Evolutionary conservation across 2,797 vertebrate genomes (phyloP).

Genomic region (Varecia variegata): DNA sequence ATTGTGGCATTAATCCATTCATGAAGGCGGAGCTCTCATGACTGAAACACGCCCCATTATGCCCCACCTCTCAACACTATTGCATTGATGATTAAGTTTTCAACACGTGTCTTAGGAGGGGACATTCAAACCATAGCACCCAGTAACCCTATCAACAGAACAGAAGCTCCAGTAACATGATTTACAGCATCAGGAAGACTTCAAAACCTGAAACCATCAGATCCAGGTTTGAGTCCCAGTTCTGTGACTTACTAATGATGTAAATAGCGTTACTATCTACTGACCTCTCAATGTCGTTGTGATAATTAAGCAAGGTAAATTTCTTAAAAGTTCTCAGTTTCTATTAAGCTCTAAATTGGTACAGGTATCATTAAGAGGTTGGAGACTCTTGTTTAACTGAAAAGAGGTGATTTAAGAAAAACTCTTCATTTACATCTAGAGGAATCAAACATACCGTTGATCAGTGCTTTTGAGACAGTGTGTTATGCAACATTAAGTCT

Average conservation of each 20-base stretch:
- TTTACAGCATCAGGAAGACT: neutral
- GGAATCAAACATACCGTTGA: neutral
- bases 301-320: neutral
- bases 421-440: neutral
- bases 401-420: neutral
- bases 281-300: neutral
- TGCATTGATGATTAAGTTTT: neutral
- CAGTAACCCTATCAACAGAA: neutral
- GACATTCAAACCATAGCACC: neutral
- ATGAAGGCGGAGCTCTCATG: neutral
- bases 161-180: neutral
- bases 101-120: neutral
- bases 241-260: neutral
- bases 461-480: neutral
- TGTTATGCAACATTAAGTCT: neutral
- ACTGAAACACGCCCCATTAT: neutral
- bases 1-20: neutral
- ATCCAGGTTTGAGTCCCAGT: neutral
- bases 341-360: neutral
- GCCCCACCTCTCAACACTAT: neutral
- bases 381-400: slow-evolving; percentile 22
- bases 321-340: neutral
- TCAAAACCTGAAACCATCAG: neutral
- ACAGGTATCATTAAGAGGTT: neutral
- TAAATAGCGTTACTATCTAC: neutral